Base-by-base conservation (phyloP, 1,140 invertebrate species). In the Pseudomyrmex gracilis region DNA sequence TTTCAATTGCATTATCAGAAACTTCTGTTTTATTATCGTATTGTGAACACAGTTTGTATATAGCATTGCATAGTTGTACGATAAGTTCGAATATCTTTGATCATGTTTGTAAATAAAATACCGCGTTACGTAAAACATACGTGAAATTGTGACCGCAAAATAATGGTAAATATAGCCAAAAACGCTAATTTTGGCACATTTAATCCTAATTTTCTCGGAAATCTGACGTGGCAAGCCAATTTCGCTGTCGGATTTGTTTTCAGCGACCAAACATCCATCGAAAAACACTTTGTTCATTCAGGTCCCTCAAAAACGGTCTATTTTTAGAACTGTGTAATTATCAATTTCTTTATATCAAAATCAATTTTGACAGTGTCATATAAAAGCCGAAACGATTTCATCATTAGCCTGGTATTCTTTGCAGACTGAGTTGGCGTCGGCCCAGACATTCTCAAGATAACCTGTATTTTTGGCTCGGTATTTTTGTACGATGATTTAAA, bases 401-500 rank as follows among this genome's bases (percentile, higher is more conserved):
- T 68, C 58, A 70, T 70, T 80, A 58, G 43, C 53, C 22, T 34
- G 22, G 43, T 80, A 71, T 80, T 57, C 55, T 70, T 80, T 60
- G n/a, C 76, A 53, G 51, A 57, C 43, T 70, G 15, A 58, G 68
- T 15, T 80, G 76, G 76, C 76, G 24, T 58, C 53, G 43, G 43
- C 17, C 66, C 76, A 70, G 76, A 60, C 76, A 80, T 80, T 80
- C 76, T 58, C 22, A 34, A 58, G 53, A 80, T 80, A 45, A 80
- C 71, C 66, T 34, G 43, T 80, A 80, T 80, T 80, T 80, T 71
- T 71, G 55, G 64, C 51, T 45, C 13, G 13, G 17, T 55, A 53
- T 55, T 77, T 64, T 78, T 68, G 34, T 43, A 43, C 47, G 66
- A 55, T 47, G 76, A 80, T 80, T 80, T 80, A 80, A 80, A 80